Percentiles rank a stretch among this genome's conserved stretches.
These are phyloP conservation scores for Myoxocephalus aenaeus DNA, from an alignment of 2,797 vertebrate genomes.

Conservation along the genomic window DNA sequence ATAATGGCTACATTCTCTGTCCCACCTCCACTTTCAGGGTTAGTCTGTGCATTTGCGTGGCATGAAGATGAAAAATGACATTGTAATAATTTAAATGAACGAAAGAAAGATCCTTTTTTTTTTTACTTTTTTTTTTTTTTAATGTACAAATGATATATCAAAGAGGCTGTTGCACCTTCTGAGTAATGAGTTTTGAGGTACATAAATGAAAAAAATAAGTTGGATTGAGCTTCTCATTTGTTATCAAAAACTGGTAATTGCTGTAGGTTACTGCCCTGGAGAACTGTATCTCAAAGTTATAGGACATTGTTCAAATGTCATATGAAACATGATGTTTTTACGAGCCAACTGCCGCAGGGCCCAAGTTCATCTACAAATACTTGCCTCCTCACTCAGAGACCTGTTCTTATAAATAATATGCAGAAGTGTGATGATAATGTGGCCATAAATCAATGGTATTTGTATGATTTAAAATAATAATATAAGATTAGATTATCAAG, in stretches of 20 bases:
- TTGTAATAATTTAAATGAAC: neutral
- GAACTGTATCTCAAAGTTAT: slow-evolving; percentile 58
- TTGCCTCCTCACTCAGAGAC: slow-evolving; percentile 60
- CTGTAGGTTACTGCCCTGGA: slow-evolving; percentile 53
- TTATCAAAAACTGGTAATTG: slow-evolving; percentile 50
- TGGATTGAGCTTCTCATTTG: slow-evolving; percentile 35
- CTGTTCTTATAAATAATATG: slow-evolving; percentile 66
- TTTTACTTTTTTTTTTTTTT: neutral
- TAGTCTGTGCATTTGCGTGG: slow-evolving; percentile 17
- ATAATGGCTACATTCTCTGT: slow-evolving; percentile 69
- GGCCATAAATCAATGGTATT: slow-evolving; percentile 56
- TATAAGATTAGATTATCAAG: slow-evolving; percentile 31
- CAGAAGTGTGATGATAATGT: slow-evolving; percentile 57
- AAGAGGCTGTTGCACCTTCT: slow-evolving; percentile 2
- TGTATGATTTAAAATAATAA: slow-evolving; percentile 46
- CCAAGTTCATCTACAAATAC: slow-evolving; percentile 76
- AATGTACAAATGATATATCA: neutral
- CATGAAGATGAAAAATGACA: slow-evolving; percentile 18
- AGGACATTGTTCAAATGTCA: slow-evolving; percentile 65
- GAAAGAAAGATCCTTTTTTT: neutral
- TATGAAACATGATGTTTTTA: slow-evolving; percentile 60
- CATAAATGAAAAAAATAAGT: slow-evolving; percentile 7
- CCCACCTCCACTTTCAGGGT: slow-evolving; percentile 43
- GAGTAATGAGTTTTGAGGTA: slow-evolving; percentile 29
- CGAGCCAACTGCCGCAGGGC: slow-evolving; percentile 55